These are phyloP conservation scores for Huso huso DNA, from an alignment of 2,797 vertebrate genomes.

Conservation along the genomic window DNA sequence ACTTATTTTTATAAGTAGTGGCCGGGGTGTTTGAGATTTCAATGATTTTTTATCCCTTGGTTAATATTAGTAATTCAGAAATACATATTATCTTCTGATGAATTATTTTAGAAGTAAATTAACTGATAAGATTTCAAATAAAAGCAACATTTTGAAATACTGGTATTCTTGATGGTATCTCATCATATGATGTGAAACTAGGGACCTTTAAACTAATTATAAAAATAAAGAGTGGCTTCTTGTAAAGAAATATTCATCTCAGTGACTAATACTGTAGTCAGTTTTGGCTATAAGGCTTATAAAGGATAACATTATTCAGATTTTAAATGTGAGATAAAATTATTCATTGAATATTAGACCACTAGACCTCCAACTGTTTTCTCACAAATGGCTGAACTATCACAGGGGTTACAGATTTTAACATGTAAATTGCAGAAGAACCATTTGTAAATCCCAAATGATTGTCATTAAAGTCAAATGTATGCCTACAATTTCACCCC, in stretches of 20 bases:
- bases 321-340: constrained; percentile 70
- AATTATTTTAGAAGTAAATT: no score
- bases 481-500: constrained; percentile 66
- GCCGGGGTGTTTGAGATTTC: neutral
- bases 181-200: constrained; percentile 25
- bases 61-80: no score
- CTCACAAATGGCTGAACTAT: constrained; percentile 71
- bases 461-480: constrained; percentile 73
- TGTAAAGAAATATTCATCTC: no score
- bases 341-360: constrained; percentile 76
- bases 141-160: constrained; percentile 10
- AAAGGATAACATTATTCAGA: constrained; percentile 33
- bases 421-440: constrained; percentile 81
- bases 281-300: constrained; percentile 34
- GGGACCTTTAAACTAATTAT: constrained; percentile 29
- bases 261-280: no score
- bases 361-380: constrained; percentile 70
- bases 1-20: constrained; percentile 22
- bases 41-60: no score
- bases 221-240: constrained; percentile 6
- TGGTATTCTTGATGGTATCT: constrained; percentile 10
- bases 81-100: no score
- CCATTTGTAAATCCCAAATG: constrained; percentile 70
- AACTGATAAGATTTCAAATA: neutral
- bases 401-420: constrained; percentile 74